Base-by-base conservation (phyloP, 2,888 invertebrate genomes). In the Chaetogeoica ovagalla region DNA sequence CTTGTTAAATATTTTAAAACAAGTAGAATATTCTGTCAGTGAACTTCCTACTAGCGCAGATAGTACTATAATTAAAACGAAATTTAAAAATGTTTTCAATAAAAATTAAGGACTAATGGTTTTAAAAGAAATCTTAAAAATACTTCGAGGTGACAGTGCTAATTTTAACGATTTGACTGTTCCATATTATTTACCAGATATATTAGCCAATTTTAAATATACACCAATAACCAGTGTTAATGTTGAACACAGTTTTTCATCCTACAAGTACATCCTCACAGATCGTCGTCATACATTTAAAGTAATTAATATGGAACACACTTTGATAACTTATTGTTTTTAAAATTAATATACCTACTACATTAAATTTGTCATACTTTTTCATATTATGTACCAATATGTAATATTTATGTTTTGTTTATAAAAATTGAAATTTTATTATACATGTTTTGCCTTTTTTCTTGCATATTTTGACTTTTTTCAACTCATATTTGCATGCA, bases 241-340 rank as follows among this genome's bases (percentile, higher is more conserved):
- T 9, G n/a, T 65, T 39, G 39, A 65, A 65, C 11, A 11, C 9
- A 63, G 63, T 63, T 63, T 30, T 62, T 62, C 30, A 17, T 62
- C 30, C 23, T 62, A 62, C 30, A 62, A 62, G 30, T 62, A 62
- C 30, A 62, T 62, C 5, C 7, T 62, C 30, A 62, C 62, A 62
- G 17, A 62, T 30, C 62, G 17, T 17, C 17, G 62, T 17, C 6
- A 65, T 39, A 39, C 39, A 39, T 65, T 37, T 13, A 37, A 9
- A 39, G 39, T 39, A 65, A 39, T 39, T 8, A 63, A 63, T 19
- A 19, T 19, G 19, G 39, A 65, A 39, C 63, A 65, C 13, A 65
- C 63, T 63, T 39, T 63, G 19, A 37, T 63, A 63, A 65, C 19
- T 63, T 63, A 63, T 65, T 65, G 19, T 65, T 65, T 65, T 65